Evolutionary conservation across 2,113 vertebrate genomes (phyloP), one percentile per base, ranked within the genome.

Genomic region (Sorex araneus): DNA sequence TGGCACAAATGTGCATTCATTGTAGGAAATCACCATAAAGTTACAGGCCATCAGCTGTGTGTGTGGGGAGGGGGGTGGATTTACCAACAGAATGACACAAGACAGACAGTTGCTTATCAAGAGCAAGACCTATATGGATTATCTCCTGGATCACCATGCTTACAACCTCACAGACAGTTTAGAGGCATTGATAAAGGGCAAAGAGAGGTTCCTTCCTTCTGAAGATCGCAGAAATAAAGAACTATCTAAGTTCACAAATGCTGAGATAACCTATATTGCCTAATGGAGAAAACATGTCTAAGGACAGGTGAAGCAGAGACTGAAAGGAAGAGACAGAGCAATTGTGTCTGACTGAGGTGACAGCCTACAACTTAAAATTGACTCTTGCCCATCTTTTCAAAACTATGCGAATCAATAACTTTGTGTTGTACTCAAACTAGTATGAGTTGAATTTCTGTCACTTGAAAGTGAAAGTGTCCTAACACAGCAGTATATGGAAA

Each of bases 361-460:
- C 6, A 10, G 34, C 34, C 43, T 85, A 28, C 57, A 74, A 66
- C n/a, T n/a, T 1, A 13, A 45, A 80, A 13, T n/a, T 27, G 43
- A 19, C 1, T 85, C 66, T 6, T 87, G 32, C 19, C 81, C 34
- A 28, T 40, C 21, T 71, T 89, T 74, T 78, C 32, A 78, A 2
- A 78, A 2, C 78, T 73, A 40, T 15, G 16, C 83, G 63, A 92
- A 75, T 0, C 4, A 47, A 32, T 69, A 18, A 6, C 27, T 50
- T 13, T 64, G 77, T 15, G 0, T 75, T 92, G 75, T 40, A 34
- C 27, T 67, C 47, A 50, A 83, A 82, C 16, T 36, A 64, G 73
- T 15, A 28, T 69, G 30, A 93, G 3, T 57, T 90, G 45, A 9
- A 23, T 84, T 32, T 92, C 78, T 90, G 43, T 93, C 34, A 77